Evolutionary conservation across 2,113 vertebrate genomes (phyloP).

Genomic region (Calcarius ornatus): DNA sequence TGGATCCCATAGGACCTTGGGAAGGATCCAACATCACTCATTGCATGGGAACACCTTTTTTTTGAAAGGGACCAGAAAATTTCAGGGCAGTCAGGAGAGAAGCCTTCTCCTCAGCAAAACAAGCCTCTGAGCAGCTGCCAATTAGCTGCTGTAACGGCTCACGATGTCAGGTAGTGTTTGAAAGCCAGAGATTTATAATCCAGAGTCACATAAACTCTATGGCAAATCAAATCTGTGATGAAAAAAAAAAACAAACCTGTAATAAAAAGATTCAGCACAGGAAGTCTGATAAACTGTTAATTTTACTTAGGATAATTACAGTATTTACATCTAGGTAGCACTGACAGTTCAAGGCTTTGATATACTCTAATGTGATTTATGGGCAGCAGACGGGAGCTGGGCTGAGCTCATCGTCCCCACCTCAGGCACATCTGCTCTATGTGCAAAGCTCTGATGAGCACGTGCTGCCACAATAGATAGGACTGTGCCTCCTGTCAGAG

Average conservation of each 20-base stretch:
- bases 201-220: background rate
- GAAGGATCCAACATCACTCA: accelerated
- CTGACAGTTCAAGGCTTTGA: slow-evolving; percentile 32
- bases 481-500: background rate
- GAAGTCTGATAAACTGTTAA: slow-evolving; percentile 45
- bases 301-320: slow-evolving; percentile 37
- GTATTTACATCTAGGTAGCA: background rate
- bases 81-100: background rate
- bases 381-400: background rate
- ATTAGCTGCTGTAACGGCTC: background rate
- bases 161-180: background rate
- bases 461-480: background rate
- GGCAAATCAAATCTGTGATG: slow-evolving; percentile 39
- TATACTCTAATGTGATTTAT: slow-evolving; percentile 29
- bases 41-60: background rate
- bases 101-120: background rate
- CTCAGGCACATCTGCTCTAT: background rate
- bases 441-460: background rate
- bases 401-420: background rate
- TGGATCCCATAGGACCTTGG: background rate
- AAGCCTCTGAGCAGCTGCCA: background rate
- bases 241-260: background rate
- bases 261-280: slow-evolving; percentile 29
- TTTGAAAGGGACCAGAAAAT: background rate
- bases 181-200: slow-evolving; percentile 31